phyloP scores from a whole-genome alignment of 2,888 invertebrate species.

The Pammene fasciana region DNA sequence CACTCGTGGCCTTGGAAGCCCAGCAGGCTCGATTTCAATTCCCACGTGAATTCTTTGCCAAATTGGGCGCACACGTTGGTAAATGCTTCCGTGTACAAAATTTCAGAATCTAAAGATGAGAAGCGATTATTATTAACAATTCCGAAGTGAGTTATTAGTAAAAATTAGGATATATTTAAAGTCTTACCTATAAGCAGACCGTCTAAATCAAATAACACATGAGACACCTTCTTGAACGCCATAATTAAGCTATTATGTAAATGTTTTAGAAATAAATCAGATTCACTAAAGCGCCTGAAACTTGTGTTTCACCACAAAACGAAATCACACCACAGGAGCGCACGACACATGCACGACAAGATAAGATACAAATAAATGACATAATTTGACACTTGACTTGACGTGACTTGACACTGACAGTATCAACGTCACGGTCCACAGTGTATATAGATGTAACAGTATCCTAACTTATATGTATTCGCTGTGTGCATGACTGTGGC shows the following conservation, averaged over 20 bases:
- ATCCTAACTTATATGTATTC: too few species aligned
- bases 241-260: constrained; percentile 48
- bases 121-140: not conserved
- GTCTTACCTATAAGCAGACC: constrained; percentile 81
- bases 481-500: too few species aligned
- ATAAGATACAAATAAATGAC: too few species aligned
- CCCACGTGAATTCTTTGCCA: constrained; percentile 90
- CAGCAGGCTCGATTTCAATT: constrained; percentile 87
- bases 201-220: constrained; percentile 85
- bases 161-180: not conserved
- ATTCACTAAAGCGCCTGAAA: not conserved
- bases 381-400: too few species aligned
- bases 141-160: not conserved
- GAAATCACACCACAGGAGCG: not conserved
- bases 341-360: too few species aligned
- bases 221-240: constrained; percentile 77
- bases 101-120: constrained; percentile 88
- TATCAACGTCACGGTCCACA: too few species aligned
- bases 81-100: constrained; percentile 88
- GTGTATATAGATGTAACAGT: too few species aligned
- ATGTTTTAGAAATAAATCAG: constrained; percentile 31
- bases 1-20: constrained; percentile 87
- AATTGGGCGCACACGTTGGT: constrained; percentile 86
- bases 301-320: not conserved
- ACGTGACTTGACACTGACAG: too few species aligned